A percentile compares a stretch with the other conserved stretches of the same genome.
These are phyloP conservation scores for Pocillopora damicornis DNA, from an alignment of 64 coral and sea anemone species.

Conservation along the genomic window DNA sequence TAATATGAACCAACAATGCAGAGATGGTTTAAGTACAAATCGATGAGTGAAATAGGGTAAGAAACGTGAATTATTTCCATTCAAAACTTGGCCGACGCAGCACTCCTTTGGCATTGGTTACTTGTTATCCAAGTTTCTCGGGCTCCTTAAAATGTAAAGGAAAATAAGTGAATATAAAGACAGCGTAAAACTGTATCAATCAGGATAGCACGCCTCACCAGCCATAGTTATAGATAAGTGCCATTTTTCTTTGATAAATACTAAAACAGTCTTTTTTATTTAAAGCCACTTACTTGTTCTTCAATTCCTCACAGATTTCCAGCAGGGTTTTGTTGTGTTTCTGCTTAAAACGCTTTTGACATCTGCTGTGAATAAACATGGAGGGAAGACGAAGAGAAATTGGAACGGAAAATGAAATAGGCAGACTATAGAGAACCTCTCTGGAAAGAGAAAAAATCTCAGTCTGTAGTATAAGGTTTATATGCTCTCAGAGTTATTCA, in stretches of 20 bases:
- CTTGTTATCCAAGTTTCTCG: neutral
- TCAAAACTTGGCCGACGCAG: neutral
- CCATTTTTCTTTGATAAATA: no score
- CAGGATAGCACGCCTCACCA: neutral
- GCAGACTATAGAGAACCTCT: no score
- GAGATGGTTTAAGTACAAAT: no score
- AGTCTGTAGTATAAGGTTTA: no score
- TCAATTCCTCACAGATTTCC: constrained; percentile 43
- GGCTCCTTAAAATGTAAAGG: constrained; percentile 1
- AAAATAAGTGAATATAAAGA: neutral
- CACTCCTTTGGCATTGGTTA: neutral
- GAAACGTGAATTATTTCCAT: neutral
- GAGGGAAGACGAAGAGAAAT: neutral
- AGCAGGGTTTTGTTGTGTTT: constrained; percentile 40
- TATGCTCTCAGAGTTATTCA: no score
- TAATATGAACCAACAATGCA: no score
- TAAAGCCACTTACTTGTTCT: constrained; percentile 19
- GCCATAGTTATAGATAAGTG: no score
- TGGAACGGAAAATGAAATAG: neutral
- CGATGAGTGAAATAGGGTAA: no score
- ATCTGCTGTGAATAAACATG: neutral
- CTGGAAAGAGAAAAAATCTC: no score
- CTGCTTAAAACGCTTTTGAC: constrained; percentile 1
- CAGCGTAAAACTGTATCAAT: neutral
- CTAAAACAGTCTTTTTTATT: no score